Base-by-base conservation (phyloP, 2,113 vertebrate species). In the Limanda limanda region DNA sequence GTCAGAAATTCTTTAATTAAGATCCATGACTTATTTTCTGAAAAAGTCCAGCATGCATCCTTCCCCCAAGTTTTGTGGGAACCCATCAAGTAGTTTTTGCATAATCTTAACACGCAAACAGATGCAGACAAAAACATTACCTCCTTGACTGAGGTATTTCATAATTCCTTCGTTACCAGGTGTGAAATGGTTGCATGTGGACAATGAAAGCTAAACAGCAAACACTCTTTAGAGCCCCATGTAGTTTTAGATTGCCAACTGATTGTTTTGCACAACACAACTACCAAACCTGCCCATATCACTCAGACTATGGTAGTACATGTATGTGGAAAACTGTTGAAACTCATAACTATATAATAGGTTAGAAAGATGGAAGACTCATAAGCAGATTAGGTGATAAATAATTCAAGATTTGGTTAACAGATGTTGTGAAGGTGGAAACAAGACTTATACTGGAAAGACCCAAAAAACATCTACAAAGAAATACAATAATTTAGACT, bases 121-220 rank as follows among this genome's bases (percentile, higher is more conserved):
- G 7, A 31, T 31, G 31, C 31, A 31, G 31, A 31, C 31, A 31
- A 31, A 31, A 31, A 31, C 31, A 31, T 31, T 0, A 31, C 31
- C 5, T 31, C 5, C 31, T 31, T 37, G 35, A 37, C 8, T 9
- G 8, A 37, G 35, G 35, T 37, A 10, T 37, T 54, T 25, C 64
- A 76, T 67, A 2, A 52, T 67, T 54, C 63, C 61, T 31, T 69
- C 45, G 35, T 27, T 58, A 21, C 57, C 55, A 74, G 48, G 35
- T 78, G 55, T 64, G 5, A 24, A 58, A 10, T 37, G 9, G 31
- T 14, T 55, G 17, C 42, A 45, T 62, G 62, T n/a, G 64, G 17
- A 27, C 48, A 42, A 15, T 57, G 20, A 62, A 57, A 56, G 13
- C 40, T 4, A 52, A 45, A 48, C 37, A 42, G 35, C 4, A 52